phyloP scores from a whole-genome alignment of 1,140 invertebrate genomes.

The Orius insidiosus region DNA sequence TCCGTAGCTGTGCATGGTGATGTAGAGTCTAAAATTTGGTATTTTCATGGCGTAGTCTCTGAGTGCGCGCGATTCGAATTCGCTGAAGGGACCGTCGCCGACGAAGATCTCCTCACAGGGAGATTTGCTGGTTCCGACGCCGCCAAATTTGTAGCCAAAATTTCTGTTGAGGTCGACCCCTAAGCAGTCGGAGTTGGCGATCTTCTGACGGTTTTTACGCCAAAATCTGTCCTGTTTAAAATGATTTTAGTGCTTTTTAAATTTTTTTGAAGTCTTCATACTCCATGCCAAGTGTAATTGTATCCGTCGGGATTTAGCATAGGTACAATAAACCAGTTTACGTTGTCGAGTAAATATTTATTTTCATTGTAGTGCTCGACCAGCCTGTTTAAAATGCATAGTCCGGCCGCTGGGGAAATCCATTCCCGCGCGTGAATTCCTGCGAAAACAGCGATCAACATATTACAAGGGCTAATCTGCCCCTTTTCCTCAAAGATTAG shows the following conservation, averaged over 20 bases:
- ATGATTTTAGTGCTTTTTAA: no score
- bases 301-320: no score
- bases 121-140: conserved; percentile 38
- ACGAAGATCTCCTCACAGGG: conserved; percentile 54
- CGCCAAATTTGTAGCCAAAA: conserved; percentile 50
- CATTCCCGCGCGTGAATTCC: no score
- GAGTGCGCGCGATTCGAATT: conserved; percentile 46
- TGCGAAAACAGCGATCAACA: no score
- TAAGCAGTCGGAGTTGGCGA: conserved; percentile 26
- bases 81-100: conserved; percentile 51
- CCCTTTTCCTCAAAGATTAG: no score
- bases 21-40: conserved; percentile 40
- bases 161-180: conserved; percentile 62
- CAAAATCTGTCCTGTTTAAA: conserved; percentile 57
- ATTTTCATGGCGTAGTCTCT: conserved; percentile 32
- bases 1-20: conserved; percentile 61
- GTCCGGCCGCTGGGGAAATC: no score
- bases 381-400: no score
- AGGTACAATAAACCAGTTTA: not conserved
- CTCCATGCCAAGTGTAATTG: no score
- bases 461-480: no score
- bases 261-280: no score
- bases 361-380: no score
- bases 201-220: conserved; percentile 55
- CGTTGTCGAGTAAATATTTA: not conserved